Evolutionary conservation across 2,888 invertebrate genomes (phyloP).

Genomic region (Scaptomyza tumidula): DNA sequence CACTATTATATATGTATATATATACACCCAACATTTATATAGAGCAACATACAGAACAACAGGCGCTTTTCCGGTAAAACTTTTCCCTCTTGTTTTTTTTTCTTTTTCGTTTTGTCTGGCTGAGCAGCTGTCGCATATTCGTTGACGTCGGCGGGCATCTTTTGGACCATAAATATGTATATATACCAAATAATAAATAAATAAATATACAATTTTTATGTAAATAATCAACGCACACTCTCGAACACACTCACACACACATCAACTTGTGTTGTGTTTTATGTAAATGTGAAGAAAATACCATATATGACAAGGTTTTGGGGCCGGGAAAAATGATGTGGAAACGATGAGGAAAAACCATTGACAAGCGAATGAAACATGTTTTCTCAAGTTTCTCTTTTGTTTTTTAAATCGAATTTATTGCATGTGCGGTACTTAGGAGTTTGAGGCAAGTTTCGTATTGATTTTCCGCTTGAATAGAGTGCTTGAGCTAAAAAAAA

Average conservation of each 20-base stretch:
- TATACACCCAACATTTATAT: slow-evolving; percentile 43
- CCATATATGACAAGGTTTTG: slow-evolving; percentile 53
- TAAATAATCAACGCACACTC: slow-evolving; percentile 48
- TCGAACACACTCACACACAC: slow-evolving; percentile 4
- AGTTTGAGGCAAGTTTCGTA: slow-evolving; percentile 6
- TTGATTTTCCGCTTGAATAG: slow-evolving; percentile 33
- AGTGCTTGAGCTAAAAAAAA: neutral
- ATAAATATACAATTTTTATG: slow-evolving; percentile 70
- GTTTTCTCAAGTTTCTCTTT: slow-evolving; percentile 17
- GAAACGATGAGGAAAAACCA: slow-evolving; percentile 72
- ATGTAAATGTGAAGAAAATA: slow-evolving; percentile 50
- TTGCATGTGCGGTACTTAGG: slow-evolving; percentile 16
- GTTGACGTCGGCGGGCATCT: slow-evolving; percentile 52
- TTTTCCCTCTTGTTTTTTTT: slow-evolving; percentile 28
- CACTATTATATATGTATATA: slow-evolving; percentile 35
- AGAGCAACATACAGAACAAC: slow-evolving; percentile 34
- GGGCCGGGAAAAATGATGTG: slow-evolving; percentile 72
- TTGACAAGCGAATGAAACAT: slow-evolving; percentile 50
- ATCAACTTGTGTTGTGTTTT: slow-evolving; percentile 32
- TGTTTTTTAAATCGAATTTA: slow-evolving; percentile 28
- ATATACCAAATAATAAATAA: slow-evolving; percentile 69
- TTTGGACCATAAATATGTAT: slow-evolving; percentile 60
- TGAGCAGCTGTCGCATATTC: slow-evolving; percentile 69
- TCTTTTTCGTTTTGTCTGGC: slow-evolving; percentile 58
- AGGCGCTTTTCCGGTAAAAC: slow-evolving; percentile 54